Evolutionary conservation across 2,113 vertebrate species (phyloP).

Genomic region (Saccopteryx bilineata): DNA sequence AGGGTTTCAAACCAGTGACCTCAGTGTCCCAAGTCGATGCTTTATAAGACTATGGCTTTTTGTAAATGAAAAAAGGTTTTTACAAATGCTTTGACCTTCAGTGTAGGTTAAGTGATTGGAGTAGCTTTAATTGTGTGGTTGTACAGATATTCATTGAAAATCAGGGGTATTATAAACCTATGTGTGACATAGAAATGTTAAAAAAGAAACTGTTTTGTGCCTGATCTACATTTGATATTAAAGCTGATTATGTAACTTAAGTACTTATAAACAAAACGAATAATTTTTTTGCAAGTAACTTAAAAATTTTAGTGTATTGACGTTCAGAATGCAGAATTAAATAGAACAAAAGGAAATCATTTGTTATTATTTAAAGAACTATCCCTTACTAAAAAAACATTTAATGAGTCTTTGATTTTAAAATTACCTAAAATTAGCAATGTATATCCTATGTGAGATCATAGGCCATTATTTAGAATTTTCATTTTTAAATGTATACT

Average conservation of each 20-base stretch:
- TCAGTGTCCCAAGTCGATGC: too few relatives aligned
- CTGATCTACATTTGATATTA: neutral
- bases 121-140: neutral
- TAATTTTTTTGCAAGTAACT: neutral
- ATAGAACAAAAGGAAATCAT: conserved; percentile 56
- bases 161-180: neutral
- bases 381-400: neutral
- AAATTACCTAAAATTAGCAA: conserved; percentile 6
- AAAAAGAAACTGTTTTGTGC: neutral
- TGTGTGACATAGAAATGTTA: neutral
- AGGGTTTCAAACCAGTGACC: too few relatives aligned
- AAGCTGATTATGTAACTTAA: neutral
- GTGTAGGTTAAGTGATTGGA: neutral
- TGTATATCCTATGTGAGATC: neutral
- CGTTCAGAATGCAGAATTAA: conserved; percentile 35
- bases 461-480: neutral
- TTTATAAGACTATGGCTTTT: too few relatives aligned
- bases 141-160: neutral
- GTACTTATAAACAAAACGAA: neutral
- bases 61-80: neutral
- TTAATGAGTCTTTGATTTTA: neutral
- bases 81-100: neutral
- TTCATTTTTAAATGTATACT: neutral
- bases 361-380: conserved; percentile 55
- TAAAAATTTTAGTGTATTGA: conserved; percentile 28